A percentile compares a stretch with the other conserved stretches of the same genome.
Evolutionary conservation across 2,797 vertebrate genomes (phyloP).

Genomic region (Miichthys miiuy): DNA sequence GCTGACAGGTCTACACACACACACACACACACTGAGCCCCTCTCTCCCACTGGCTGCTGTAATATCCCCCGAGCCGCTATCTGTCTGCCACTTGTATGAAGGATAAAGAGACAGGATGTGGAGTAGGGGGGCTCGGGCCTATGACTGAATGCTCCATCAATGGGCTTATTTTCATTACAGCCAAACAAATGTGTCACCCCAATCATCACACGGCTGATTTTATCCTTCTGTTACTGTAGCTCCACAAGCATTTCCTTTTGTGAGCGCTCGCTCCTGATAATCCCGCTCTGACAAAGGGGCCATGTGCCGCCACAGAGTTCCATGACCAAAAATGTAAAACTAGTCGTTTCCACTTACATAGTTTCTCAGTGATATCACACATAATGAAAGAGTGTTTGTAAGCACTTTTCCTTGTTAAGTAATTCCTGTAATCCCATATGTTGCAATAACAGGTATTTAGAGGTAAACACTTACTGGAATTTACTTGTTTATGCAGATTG

Average conservation of each 20-base stretch:
- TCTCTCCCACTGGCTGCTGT: slow-evolving; percentile 68
- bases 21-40: slow-evolving; percentile 50
- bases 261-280: slow-evolving; percentile 89
- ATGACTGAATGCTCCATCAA: slow-evolving; percentile 81
- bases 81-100: slow-evolving; percentile 82
- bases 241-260: slow-evolving; percentile 92
- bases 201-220: slow-evolving; percentile 94
- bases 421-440: slow-evolving; percentile 70
- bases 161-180: slow-evolving; percentile 88
- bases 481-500: slow-evolving; percentile 40
- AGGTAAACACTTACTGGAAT: slow-evolving; percentile 53
- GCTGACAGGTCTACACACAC: slow-evolving; percentile 65
- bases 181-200: slow-evolving; percentile 88
- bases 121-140: slow-evolving; percentile 65
- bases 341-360: slow-evolving; percentile 84
- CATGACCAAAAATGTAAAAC: slow-evolving; percentile 85
- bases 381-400: slow-evolving; percentile 79
- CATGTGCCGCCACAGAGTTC: slow-evolving; percentile 78
- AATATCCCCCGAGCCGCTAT: slow-evolving; percentile 79
- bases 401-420: slow-evolving; percentile 77
- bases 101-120: slow-evolving; percentile 87
- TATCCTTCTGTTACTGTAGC: slow-evolving; percentile 92
- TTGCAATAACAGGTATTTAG: slow-evolving; percentile 68
- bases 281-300: slow-evolving; percentile 87
- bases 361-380: slow-evolving; percentile 83